Evolutionary conservation across 2,113 vertebrate species (phyloP).

Genomic region (Etia nguti): DNA sequence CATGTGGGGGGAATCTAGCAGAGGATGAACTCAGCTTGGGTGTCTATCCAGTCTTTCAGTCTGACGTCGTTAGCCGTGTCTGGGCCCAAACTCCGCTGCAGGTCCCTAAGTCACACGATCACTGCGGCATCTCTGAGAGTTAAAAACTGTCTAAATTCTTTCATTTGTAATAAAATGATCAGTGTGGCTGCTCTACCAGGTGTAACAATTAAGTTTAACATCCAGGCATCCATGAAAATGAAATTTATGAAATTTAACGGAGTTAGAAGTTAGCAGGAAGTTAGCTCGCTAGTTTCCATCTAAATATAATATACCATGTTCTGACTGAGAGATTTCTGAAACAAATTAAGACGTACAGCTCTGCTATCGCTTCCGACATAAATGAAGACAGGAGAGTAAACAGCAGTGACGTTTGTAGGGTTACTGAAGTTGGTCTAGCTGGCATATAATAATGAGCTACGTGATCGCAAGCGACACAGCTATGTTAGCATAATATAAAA

Average conservation of each 20-base stretch:
- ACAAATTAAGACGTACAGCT: not conserved
- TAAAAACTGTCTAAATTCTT: not conserved
- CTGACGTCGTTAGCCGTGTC: fast-evolving
- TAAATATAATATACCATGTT: not conserved
- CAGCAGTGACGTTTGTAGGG: not conserved
- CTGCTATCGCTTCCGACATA: not conserved
- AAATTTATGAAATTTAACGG: not conserved
- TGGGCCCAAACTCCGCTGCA: not conserved
- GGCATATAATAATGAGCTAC: not conserved
- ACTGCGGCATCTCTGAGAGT: not conserved
- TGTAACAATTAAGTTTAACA: not conserved
- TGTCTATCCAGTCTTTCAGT: not conserved
- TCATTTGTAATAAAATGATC: not conserved
- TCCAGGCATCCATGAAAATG: fast-evolving
- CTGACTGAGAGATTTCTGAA: not conserved
- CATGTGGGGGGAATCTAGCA: fast-evolving
- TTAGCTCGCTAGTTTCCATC: not conserved
- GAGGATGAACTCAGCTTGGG: not conserved
- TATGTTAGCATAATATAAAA: not conserved
- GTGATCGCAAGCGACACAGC: too few species aligned
- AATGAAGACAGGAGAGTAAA: not conserved
- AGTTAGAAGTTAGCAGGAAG: not conserved
- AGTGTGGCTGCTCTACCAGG: not conserved
- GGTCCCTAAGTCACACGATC: not conserved
- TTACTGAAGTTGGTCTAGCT: not conserved